Evolutionary conservation across 2,113 vertebrate genomes (phyloP).

Genomic region (Hippotragus niger): DNA sequence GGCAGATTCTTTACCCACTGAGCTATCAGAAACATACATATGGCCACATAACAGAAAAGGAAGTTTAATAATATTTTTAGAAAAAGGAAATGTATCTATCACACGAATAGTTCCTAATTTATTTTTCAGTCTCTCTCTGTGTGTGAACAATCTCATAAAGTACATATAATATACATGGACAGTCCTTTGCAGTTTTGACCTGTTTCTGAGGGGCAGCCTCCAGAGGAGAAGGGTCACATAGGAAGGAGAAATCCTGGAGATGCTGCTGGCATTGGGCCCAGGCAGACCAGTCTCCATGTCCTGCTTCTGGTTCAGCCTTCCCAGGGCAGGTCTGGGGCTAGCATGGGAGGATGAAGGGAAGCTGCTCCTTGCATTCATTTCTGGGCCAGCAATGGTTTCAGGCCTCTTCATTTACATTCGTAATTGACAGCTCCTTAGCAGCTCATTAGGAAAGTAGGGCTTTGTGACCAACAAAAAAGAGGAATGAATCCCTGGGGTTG

Average conservation of each 20-base stretch:
- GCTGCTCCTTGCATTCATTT: slow-evolving; percentile 18
- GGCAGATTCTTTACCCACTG: background rate
- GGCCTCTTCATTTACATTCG: slow-evolving; percentile 52
- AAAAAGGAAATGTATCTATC: background rate
- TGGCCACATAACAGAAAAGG: background rate
- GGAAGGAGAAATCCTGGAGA: background rate
- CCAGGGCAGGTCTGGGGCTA: background rate
- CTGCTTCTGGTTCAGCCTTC: background rate
- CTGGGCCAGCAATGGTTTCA: slow-evolving; percentile 11
- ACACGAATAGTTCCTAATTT: background rate
- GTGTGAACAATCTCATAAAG: background rate
- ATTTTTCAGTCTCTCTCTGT: background rate
- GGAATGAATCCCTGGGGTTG: slow-evolving; percentile 29
- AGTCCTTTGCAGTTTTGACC: background rate
- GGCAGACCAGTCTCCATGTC: background rate
- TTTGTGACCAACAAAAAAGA: slow-evolving; percentile 59
- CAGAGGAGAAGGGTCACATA: background rate
- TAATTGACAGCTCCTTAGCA: slow-evolving; percentile 63
- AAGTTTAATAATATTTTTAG: background rate
- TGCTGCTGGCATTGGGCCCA: background rate
- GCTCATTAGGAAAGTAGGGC: slow-evolving; percentile 68
- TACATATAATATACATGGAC: background rate
- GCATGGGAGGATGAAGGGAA: background rate
- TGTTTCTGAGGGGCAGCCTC: background rate
- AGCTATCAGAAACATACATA: background rate